A percentile compares a stretch with the other conserved stretches of the same genome.
These are phyloP conservation scores for Drosophila kikkawai DNA, from an alignment of 1,140 invertebrate genomes.

Conservation along the genomic window DNA sequence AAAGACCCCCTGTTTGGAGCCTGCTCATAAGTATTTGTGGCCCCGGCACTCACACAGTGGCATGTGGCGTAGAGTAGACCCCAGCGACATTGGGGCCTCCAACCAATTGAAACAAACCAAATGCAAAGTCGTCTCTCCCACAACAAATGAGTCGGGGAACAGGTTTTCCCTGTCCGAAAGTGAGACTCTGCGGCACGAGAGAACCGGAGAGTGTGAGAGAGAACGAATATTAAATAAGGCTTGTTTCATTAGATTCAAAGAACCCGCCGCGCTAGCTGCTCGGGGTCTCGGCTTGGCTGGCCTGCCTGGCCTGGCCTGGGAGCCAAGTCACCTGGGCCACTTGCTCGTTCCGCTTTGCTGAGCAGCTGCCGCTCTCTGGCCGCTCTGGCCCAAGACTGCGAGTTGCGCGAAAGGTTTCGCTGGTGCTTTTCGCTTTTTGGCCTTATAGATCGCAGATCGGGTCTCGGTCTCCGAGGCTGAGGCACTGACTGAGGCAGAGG, in stretches of 20 bases:
- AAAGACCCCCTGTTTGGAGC: constrained; percentile 8
- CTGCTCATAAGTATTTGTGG: constrained; percentile 42
- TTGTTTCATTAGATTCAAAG: constrained; percentile 81
- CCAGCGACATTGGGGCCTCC: constrained; percentile 58
- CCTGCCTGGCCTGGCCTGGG: constrained; percentile 6
- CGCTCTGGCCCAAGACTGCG: constrained; percentile 66
- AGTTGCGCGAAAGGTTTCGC: constrained; percentile 76
- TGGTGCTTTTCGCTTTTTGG: constrained; percentile 67
- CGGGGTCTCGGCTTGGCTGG: constrained; percentile 14
- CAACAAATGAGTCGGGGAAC: constrained; percentile 75
- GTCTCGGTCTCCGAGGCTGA: constrained; percentile 32
- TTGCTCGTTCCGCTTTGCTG: constrained; percentile 75
- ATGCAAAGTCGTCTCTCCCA: constrained; percentile 81
- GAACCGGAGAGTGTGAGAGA: constrained; percentile 7
- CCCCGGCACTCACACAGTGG: constrained; percentile 51
- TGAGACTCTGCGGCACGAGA: constrained; percentile 23
- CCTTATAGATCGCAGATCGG: constrained; percentile 63
- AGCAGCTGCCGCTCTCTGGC: constrained; percentile 69
- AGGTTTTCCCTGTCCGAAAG: constrained; percentile 59
- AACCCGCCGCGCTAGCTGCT: constrained; percentile 66
- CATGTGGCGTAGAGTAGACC: constrained; percentile 12
- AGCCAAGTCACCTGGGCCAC: constrained; percentile 38
- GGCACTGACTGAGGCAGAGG: background rate
- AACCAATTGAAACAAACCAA: constrained; percentile 82
- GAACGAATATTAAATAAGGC: constrained; percentile 76